Base-by-base conservation (phyloP, 2,113 vertebrate species). In the Neomonachus schauinslandi region DNA sequence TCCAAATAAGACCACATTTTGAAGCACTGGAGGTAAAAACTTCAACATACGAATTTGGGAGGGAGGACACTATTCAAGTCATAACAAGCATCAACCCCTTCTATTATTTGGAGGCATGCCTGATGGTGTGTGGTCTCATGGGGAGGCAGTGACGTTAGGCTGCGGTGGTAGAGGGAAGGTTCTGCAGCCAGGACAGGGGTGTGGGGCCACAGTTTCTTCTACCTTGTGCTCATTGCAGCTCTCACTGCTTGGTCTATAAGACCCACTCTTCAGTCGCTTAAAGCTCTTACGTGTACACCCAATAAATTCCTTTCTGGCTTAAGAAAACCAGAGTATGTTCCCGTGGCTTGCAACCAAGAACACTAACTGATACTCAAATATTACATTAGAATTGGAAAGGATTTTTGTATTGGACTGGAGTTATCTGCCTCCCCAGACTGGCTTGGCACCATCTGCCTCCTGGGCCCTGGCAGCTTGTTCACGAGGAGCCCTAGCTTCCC, bases 41-140 rank as follows among this genome's bases (percentile, higher is more conserved):
- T 72, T 59, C 18, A 74, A 72, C 57, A 26, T 13, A 5, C 1
- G 13, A 33, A 46, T 61, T 79, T 28, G 18, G 51, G 28, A 46
- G 57, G 4, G 42, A 24, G 1, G 33, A 61, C 22, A 31, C 46
- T 81, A 14, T 87, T 72, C 49, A 83, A 59, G 16, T 16, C 7
- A 33, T 39, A 39, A 65, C 7, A 46, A 82, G 26, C n/a, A 72
- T 51, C 82, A 26, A 42, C 8, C 5, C 26, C 21, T 39, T 36
- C 51, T 53, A 1, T 28, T 88, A 4, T 28, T 93, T 63, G 46
- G 61, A 94, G 85, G 33, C 26, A 49, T 57, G 55, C 16, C 15
- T 3, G 0, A 9, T 28, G 42, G 2, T 42, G 4, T 53, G 4
- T 0, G 24, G 33, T 80, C n/a, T 92, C 46, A 26, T 0, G 11